These are phyloP conservation scores for Loris lydekkerianus DNA, from an alignment of 2,797 vertebrate genomes.

Conservation along the genomic window DNA sequence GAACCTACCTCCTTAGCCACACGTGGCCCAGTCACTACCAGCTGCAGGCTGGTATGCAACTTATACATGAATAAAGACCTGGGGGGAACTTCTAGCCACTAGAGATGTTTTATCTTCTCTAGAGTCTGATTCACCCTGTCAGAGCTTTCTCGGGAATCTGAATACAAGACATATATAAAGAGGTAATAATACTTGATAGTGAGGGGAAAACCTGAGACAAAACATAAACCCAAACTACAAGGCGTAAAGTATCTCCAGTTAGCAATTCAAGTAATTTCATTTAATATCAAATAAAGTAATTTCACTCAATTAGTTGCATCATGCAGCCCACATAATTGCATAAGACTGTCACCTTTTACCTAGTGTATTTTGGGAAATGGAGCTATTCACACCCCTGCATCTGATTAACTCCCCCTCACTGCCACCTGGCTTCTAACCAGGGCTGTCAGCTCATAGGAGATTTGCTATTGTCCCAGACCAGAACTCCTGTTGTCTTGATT, in stretches of 20 bases:
- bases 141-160: neutral
- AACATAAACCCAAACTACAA: conserved; percentile 13
- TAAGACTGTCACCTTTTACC: neutral
- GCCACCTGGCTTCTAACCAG: neutral
- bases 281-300: conserved; percentile 16
- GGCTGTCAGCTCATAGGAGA: neutral
- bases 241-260: neutral
- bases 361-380: neutral
- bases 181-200: neutral
- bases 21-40: neutral
- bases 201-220: neutral
- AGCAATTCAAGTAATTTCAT: conserved; percentile 1
- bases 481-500: neutral
- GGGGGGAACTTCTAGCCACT: neutral
- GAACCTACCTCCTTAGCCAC: neutral
- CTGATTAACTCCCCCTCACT: neutral
- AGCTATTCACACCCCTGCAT: neutral
- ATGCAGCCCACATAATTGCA: neutral
- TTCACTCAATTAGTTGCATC: neutral
- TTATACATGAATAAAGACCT: neutral
- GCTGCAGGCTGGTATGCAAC: neutral
- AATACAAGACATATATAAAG: neutral
- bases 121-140: neutral
- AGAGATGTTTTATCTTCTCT: neutral
- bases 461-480: neutral